phyloP scores from a whole-genome alignment of 2,888 invertebrate species.

The Dasypogon diadema region DNA sequence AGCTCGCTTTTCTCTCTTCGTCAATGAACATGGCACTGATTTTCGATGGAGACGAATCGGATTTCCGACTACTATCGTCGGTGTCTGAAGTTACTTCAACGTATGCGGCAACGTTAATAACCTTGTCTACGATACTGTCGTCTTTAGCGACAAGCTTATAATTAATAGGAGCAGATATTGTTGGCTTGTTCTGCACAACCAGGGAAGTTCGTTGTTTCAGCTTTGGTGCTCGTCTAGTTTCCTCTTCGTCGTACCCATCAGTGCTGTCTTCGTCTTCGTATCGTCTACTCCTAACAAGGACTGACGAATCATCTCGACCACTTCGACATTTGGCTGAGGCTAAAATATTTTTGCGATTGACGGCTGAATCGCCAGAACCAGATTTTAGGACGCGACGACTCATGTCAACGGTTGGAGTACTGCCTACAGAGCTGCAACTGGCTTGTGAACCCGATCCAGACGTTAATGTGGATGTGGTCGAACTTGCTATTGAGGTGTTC shows the following conservation, averaged over 20 bases:
- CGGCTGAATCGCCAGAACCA: constrained; percentile 79
- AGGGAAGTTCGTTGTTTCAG: constrained; percentile 65
- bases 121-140: constrained; percentile 66
- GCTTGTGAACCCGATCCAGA: constrained; percentile 82
- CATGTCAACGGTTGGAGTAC: constrained; percentile 74
- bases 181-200: constrained; percentile 58
- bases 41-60: constrained; percentile 66
- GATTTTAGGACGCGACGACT: constrained; percentile 80
- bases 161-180: constrained; percentile 61
- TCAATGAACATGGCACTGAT: constrained; percentile 69
- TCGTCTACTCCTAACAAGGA: constrained; percentile 76
- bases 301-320: constrained; percentile 80
- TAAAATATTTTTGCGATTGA: constrained; percentile 87
- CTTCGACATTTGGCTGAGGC: constrained; percentile 89
- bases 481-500: constrained; percentile 77
- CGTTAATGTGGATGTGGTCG: constrained; percentile 78
- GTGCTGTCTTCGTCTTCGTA: constrained; percentile 72
- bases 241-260: constrained; percentile 66
- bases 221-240: constrained; percentile 67
- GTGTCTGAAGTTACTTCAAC: constrained; percentile 68
- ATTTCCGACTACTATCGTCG: constrained; percentile 68
- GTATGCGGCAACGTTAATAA: constrained; percentile 68
- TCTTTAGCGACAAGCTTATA: constrained; percentile 63
- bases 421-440: constrained; percentile 76
- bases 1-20: constrained; percentile 68